Base-by-base conservation (phyloP, 2,888 invertebrate species). In the Mythimna ferrago region DNA sequence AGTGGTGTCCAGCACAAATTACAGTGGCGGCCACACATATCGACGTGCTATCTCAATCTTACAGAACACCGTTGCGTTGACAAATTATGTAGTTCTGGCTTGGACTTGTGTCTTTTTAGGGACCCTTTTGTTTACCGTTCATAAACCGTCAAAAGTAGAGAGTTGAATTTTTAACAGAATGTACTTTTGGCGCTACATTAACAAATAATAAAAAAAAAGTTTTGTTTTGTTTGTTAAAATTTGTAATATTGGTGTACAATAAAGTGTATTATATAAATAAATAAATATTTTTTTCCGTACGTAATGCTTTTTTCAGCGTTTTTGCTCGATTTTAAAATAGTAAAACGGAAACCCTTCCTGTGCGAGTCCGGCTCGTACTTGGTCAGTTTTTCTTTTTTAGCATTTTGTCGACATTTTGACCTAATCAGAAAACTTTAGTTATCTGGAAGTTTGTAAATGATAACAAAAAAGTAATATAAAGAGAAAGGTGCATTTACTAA, bases 21-120 rank as follows among this genome's bases (percentile, higher is more conserved):
- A 81, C 67, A 78, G 77, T 68, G 70, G 65, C 48, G 62, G 70
- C 44, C 68, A 67, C 61, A 62, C 44, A 10, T 57, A 79, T 53
- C 26, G 69, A 65, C 61, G 62, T 58, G 54, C 35, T 79, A 61
- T 66, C 66, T 70, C 60, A 76, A 80, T 72, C 44, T 69, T 67
- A 64, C 21, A 62, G 54, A 56, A 64, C 19, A 54, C 16, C n/a
- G n/a, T 62, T 62, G 48, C 53, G 11, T 19, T 6, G 57, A 64
- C 44, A 67, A 79, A 81, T 71, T 60, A 69, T 56, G 38, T n/a
- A 58, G 44, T 68, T 65, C 6, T 51, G 41, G 68, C 60, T 71
- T 68, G 56, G 10, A 56, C 21, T 16, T 16, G 19, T 21, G 1
- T 68, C 26, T 54, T 77, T 70, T 51, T 53, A 53, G 9, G 51